Conservation (phyloP, 2,797 vertebrate genomes). For the Astyanax mexicanus region DNA sequence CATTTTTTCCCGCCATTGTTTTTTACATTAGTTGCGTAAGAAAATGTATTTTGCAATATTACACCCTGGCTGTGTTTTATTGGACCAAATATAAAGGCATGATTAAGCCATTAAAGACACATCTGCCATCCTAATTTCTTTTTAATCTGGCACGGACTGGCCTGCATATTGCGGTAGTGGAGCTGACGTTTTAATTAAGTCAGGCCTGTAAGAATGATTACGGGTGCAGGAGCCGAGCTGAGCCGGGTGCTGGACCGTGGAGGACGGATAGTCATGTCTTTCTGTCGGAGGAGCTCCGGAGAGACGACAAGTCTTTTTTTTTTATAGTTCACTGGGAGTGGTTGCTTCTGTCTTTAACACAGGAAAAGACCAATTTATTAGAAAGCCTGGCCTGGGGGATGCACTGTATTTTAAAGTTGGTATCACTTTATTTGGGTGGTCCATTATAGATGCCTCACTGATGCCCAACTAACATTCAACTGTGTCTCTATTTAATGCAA, state of each 20-base stretch:
- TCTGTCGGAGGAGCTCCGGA: background rate
- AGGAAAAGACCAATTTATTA: too few relatives aligned
- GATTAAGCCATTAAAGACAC: constrained; percentile 80
- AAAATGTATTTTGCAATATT: constrained; percentile 63
- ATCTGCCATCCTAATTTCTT: constrained; percentile 80
- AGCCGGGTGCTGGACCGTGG: constrained; percentile 48
- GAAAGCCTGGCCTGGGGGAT: too few relatives aligned
- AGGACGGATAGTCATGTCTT: background rate
- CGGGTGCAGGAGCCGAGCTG: constrained; percentile 48
- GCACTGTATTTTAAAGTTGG: too few relatives aligned
- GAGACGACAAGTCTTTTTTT: background rate
- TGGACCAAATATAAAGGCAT: constrained; percentile 70
- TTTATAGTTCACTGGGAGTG: background rate
- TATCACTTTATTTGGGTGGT: too few relatives aligned
- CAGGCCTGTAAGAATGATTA: constrained; percentile 71
- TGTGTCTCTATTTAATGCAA: too few relatives aligned
- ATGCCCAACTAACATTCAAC: too few relatives aligned
- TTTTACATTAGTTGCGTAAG: constrained; percentile 38
- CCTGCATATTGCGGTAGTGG: constrained; percentile 65
- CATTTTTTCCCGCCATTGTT: constrained; percentile 17
- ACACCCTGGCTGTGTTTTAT: constrained; percentile 63
- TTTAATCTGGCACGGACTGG: constrained; percentile 77
- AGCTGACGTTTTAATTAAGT: constrained; percentile 80
- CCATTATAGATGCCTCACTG: too few relatives aligned
- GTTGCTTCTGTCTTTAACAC: background rate